A percentile compares a stretch with the other conserved stretches of the same genome.
Conservation (phyloP, 2,888 invertebrate species). For the Archips xylosteana region DNA sequence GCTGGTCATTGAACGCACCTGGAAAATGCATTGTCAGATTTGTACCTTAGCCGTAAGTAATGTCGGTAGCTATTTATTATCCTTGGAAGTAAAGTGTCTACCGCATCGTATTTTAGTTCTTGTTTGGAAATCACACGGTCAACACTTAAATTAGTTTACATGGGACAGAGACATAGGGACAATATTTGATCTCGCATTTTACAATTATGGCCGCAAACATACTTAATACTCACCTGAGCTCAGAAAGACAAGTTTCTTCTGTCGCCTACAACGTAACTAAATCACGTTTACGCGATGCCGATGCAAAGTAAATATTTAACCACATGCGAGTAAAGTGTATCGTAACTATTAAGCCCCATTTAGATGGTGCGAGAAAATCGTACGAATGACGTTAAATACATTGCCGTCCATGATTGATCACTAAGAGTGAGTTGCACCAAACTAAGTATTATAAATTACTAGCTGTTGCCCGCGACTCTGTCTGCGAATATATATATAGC, state of each 20-base stretch:
- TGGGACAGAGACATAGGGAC: slow-evolving; percentile 1
- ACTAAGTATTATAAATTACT: too few species aligned
- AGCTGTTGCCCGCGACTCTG: too few species aligned
- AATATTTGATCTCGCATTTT: slow-evolving; percentile 17
- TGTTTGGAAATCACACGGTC: slow-evolving; percentile 20
- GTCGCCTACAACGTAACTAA: not conserved
- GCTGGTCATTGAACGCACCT: slow-evolving; percentile 8
- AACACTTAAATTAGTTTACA: slow-evolving; percentile 17
- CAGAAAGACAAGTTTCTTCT: not conserved
- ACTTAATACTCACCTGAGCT: not conserved
- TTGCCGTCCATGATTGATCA: too few species aligned
- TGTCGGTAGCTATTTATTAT: not conserved
- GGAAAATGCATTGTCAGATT: slow-evolving; percentile 10
- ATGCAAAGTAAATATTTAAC: not conserved
- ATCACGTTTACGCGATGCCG: not conserved
- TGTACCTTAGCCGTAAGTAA: not conserved
- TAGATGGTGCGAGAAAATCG: too few species aligned
- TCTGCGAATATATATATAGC: too few species aligned
- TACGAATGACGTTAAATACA: too few species aligned
- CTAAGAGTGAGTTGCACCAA: too few species aligned
- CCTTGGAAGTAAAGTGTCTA: not conserved
- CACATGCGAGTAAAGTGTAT: too few species aligned
- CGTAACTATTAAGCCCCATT: too few species aligned
- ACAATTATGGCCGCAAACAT: slow-evolving; percentile 33
- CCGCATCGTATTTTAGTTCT: not conserved